Base-by-base conservation (phyloP, 2,113 vertebrate species). In the Trinectes maculatus region DNA sequence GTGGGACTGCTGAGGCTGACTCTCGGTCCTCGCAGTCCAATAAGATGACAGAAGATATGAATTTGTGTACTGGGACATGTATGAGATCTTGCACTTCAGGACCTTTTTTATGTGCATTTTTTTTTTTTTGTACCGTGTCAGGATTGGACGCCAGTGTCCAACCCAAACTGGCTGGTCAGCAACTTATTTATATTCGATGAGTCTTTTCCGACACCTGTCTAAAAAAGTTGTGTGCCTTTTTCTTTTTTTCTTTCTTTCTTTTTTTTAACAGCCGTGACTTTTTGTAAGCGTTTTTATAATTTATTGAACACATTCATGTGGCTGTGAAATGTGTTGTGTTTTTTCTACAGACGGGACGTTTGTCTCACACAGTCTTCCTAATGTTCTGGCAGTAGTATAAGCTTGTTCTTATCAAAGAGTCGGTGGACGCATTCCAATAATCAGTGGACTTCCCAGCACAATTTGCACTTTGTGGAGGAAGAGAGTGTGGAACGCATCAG, bases 171-270 rank as follows among this genome's bases (percentile, higher is more conserved):
- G 92, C 93, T 90, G 85, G 91, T 88, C 79, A 64, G 77, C 85
- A 85, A 84, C 77, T 89, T 85, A 28, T 91, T 90, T 91, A 87
- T 91, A 78, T 55, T 60, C 44, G 34, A 59, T 77, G 82, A 86
- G 90, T 90, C 92, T 48, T 71, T 91, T 91, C 77, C 64, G 77
- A 86, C 87, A 83, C 67, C 89, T 93, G 93, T 95, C 90, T 42
- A 49, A 91, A 91, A 87, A 94, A 91, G 91, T 71, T 91, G 89
- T 94, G 94, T 96, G 94, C 94, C 94, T 96, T 96, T 95, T 95
- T 52, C 68, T 68, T 80, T 57, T 75, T 73, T 65, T 77, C 48
- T 57, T 29, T 39, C 10, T 76, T 37, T n/a, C n/a, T 43, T 68
- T 57, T 73, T 79, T 79, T 83, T 80, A 21, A 94, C 90, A 88